Conservation (phyloP, 1,140 invertebrate species). For the Phymorhynchus buccinoides region DNA sequence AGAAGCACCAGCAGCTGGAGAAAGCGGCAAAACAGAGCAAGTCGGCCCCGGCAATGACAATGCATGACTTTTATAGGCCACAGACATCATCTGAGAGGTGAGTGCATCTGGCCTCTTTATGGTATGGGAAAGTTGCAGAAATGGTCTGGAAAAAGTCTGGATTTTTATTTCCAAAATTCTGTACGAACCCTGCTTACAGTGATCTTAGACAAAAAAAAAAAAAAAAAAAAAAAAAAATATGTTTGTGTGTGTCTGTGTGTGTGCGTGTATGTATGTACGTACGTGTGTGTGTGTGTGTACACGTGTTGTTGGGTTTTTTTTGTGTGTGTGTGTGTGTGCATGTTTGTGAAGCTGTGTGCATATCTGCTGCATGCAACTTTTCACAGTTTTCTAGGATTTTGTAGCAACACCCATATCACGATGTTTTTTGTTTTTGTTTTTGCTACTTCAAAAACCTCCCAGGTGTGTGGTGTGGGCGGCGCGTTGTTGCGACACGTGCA, state of each 20-base stretch:
- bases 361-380: neutral
- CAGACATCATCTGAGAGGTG: too few relatives aligned
- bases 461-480: conserved; percentile 75
- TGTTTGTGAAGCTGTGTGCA: conserved; percentile 4
- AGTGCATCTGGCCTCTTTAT: too few relatives aligned
- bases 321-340: conserved; percentile 8
- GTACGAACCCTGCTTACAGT: too few relatives aligned
- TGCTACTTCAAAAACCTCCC: neutral
- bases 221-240: too few relatives aligned
- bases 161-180: too few relatives aligned
- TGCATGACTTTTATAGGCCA: too few relatives aligned
- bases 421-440: neutral
- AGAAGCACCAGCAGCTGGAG: too few relatives aligned
- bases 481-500: conserved; percentile 82
- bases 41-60: too few relatives aligned
- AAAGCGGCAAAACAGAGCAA: too few relatives aligned
- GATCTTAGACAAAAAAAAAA: too few relatives aligned
- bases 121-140: too few relatives aligned
- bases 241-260: conserved; percentile 5
- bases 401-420: neutral
- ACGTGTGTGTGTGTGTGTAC: conserved; percentile 11
- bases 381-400: neutral
- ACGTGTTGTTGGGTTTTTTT: neutral
- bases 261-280: neutral
- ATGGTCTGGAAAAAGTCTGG: too few relatives aligned